Conservation (phyloP, 1,140 invertebrate species). For the Lysiphlebus fabarum region DNA sequence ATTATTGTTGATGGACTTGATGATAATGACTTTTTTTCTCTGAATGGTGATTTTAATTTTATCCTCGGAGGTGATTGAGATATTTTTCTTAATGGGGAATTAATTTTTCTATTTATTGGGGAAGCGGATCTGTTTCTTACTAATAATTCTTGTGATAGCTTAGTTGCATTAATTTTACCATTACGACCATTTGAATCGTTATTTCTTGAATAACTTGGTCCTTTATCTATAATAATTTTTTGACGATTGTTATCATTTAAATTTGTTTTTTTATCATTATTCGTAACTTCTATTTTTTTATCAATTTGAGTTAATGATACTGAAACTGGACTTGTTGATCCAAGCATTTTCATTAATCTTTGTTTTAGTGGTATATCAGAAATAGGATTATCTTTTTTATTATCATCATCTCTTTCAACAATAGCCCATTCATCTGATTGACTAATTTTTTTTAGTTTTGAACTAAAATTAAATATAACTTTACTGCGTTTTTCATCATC, state of each 20-base stretch:
- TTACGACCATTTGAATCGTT: too few relatives aligned
- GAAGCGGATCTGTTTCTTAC: too few relatives aligned
- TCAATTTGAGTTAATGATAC: neutral
- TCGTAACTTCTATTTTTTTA: neutral
- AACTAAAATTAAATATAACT: constrained; percentile 41
- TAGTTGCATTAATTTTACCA: too few relatives aligned
- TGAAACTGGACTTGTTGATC: neutral
- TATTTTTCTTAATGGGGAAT: neutral
- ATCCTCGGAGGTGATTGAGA: neutral
- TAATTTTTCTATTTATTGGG: too few relatives aligned
- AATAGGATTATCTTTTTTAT: neutral
- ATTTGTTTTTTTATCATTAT: neutral
- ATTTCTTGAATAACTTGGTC: too few relatives aligned
- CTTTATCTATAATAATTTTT: too few relatives aligned
- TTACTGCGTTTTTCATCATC: constrained; percentile 33
- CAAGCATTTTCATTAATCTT: neutral
- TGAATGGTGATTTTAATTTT: neutral
- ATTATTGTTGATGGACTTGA: neutral
- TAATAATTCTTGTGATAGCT: too few relatives aligned
- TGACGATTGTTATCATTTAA: too few relatives aligned
- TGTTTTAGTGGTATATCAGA: neutral
- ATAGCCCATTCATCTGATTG: constrained; percentile 36
- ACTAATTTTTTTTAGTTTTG: constrained; percentile 37
- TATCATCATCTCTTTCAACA: constrained; percentile 25
- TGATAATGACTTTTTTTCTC: neutral